Evolutionary conservation across 2,888 invertebrate genomes (phyloP).

Genomic region (Erannis defoliaria): DNA sequence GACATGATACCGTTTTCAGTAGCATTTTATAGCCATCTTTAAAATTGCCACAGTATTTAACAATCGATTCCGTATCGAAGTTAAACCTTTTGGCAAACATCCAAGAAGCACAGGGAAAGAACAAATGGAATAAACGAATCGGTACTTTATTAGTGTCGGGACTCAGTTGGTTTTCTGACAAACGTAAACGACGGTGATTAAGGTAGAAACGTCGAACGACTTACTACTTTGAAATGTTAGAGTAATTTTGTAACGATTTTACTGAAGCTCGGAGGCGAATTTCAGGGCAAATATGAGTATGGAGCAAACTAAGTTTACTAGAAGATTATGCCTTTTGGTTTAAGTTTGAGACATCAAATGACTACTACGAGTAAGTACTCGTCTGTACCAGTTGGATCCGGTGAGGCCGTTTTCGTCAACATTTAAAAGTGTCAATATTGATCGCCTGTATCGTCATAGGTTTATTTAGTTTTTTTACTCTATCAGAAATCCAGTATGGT

Average conservation of each 20-base stretch:
- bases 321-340: neutral
- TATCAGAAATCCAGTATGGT: neutral
- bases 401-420: no score
- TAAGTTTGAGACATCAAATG: no score
- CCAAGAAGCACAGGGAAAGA: constrained; percentile 53
- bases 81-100: constrained; percentile 60
- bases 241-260: neutral
- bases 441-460: neutral
- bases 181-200: constrained; percentile 28
- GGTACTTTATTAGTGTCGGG: constrained; percentile 58
- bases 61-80: constrained; percentile 50
- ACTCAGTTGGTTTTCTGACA: constrained; percentile 43
- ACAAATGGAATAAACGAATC: constrained; percentile 65
- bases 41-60: constrained; percentile 41
- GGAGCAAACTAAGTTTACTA: neutral
- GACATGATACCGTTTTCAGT: neutral
- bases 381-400: no score
- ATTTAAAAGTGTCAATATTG: no score
- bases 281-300: no score
- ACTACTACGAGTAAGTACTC: no score
- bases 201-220: constrained; percentile 5
- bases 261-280: neutral
- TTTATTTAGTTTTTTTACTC: neutral
- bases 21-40: constrained; percentile 21
- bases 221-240: constrained; percentile 3